Base-by-base conservation (phyloP, 2,888 invertebrate species). In the Plagiodera versicolora region DNA sequence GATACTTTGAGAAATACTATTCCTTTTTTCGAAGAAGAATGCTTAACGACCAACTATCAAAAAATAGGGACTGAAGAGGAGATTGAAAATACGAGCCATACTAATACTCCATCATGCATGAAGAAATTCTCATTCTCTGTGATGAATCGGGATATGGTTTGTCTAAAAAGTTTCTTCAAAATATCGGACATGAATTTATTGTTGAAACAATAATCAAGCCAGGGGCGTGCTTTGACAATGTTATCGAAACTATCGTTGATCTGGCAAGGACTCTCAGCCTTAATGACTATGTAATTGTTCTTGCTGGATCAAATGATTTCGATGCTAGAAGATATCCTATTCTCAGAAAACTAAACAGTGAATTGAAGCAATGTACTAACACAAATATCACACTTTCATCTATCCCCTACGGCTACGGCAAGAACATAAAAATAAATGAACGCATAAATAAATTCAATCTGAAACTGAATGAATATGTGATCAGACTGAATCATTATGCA, bases 111-210 rank as follows among this genome's bases (percentile, higher is more conserved):
- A 30, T n/a, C n/a, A n/a, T n/a, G n/a, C n/a, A 50, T 11, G 2
- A 30, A 30, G 19, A 16, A 3, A 24, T 50, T 9, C 17, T 50
- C 30, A 50, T 50, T 50, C 32, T 50, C 16, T 32, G 32, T 32
- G 50, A 50, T 32, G 32, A 32, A 32, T 32, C 32, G 17, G 50
- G 50, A 17, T 32, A 50, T 32, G 50, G 50, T 32, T 30, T 49
- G 49, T 10, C 10, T 28, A 28, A 49, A 49, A 46, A 28, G 10
- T 28, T 28, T 28, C 28, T 28, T 9, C 24, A 6, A 6, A 39
- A 5, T 5, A 6, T 5, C 10, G 39, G 39, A 3, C 2, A 32
- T 16, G 10, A 51, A 32, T 32, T 17, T 14, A 51, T 6, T 17
- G 19, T 51, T 32, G 9, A 32, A 35, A 10, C 46, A 19, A 32